Evolutionary conservation across 2,113 vertebrate species (phyloP), one percentile per base, ranked within the genome.

Genomic region (Tupaia chinensis): DNA sequence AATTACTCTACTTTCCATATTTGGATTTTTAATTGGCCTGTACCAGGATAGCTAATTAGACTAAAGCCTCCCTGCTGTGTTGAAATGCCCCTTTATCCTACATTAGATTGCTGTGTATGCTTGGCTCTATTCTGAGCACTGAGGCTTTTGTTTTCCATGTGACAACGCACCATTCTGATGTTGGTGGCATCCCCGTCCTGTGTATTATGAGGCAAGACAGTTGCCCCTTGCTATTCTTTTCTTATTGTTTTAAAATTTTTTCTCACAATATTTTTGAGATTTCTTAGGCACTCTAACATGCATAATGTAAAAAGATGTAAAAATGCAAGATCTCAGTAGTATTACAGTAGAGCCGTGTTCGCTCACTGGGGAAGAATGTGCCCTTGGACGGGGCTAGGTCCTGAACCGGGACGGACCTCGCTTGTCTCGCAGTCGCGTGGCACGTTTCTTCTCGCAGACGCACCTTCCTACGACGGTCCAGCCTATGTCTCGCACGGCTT

Each of bases 391-490:
- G 44, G 44, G 44, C 44, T 5, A 3, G 3, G 44, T 44, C 44
- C 44, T 44, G 44, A 44, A 44, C 44, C 44, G 5, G 44, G 44
- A 44, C 25, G 3, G 13, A 15, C 66, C 20, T 32, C 17, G n/a
- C 44, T 53, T 69, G 10, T 61, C 65, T 29, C 92, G 29, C n/a
- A 27, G 0, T 70, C 19, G 54, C 29, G 3, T 56, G 22, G 27
- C 9, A 4, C 5, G 2, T 76, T 85, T 34, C 82, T 25, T 73
- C 73, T 16, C 0, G 4, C 15, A 2, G 44, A 6, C 15, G 0
- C 29, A 29, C 23, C 16, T 7, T 9, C 11, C 8, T 23, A 5
- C 12, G 22, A 61, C 1, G 2, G 1, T 8, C 15, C 4, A 44
- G 13, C 65, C 65, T 4, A 1, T 3, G 16, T 60, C 60, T 32